Percentiles rank a stretch among this genome's conserved stretches.
These are phyloP conservation scores for Aproaerema taeniolella DNA, from an alignment of 2,888 invertebrate species.

Conservation along the genomic window DNA sequence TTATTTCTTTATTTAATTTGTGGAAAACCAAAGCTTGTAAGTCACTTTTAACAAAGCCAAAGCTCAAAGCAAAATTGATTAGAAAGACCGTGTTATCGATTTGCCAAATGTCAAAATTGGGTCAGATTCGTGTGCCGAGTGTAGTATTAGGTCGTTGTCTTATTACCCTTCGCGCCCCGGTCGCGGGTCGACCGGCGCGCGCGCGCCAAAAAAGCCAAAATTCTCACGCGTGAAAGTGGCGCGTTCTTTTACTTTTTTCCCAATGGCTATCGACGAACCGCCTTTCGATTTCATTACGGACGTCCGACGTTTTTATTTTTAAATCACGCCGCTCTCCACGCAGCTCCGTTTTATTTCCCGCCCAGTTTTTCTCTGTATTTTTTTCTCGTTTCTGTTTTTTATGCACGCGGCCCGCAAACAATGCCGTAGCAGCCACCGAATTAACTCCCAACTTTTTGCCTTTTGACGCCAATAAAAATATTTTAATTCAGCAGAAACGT, in stretches of 20 bases:
- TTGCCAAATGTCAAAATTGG: no score
- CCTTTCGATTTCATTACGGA: constrained; percentile 78
- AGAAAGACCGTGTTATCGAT: no score
- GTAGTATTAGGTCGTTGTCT: no score
- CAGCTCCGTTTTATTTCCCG: constrained; percentile 54
- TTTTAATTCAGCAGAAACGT: constrained; percentile 66
- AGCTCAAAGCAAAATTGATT: no score
- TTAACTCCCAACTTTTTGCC: constrained; percentile 73
- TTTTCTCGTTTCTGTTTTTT: constrained; percentile 66
- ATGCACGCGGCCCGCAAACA: constrained; percentile 71
- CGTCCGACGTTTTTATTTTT: constrained; percentile 73
- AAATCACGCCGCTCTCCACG: constrained; percentile 69
- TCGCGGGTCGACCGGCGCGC: constrained; percentile 31
- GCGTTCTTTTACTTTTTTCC: constrained; percentile 71
- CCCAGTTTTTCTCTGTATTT: constrained; percentile 58
- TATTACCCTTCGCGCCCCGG: no score
- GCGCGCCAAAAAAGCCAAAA: constrained; percentile 62
- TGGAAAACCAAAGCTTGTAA: no score
- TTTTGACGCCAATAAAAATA: constrained; percentile 74
- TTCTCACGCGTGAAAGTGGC: constrained; percentile 75
- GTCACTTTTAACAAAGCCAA: no score
- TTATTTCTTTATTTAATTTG: no score
- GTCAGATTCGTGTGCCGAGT: no score
- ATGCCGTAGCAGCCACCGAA: constrained; percentile 71
- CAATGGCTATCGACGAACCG: constrained; percentile 74